phyloP scores from a whole-genome alignment of 2,888 invertebrate genomes.

The Hymenopus coronatus region DNA sequence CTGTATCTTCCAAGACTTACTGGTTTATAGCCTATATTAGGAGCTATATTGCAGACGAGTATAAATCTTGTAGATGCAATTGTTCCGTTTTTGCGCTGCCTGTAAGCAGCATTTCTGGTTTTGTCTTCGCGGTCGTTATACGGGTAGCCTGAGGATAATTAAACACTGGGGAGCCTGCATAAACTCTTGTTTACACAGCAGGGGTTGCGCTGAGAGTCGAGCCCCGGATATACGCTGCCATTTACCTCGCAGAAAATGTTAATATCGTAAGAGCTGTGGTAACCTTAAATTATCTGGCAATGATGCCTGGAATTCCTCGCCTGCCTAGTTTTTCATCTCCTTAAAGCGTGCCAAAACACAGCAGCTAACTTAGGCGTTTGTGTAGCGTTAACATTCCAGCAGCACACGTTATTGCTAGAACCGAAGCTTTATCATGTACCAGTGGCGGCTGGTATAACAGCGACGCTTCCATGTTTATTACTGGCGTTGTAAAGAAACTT shows the following conservation, averaged over 20 bases:
- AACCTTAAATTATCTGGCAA: not conserved
- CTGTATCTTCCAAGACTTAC: too few species aligned
- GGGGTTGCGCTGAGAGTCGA: not conserved
- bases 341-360: not conserved
- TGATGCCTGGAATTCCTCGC: not conserved
- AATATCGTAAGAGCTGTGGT: not conserved
- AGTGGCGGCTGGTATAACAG: too few species aligned
- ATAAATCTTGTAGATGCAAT: not conserved
- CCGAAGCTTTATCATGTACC: not conserved
- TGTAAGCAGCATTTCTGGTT: not conserved
- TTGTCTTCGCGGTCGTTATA: not conserved
- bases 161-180: not conserved
- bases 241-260: not conserved
- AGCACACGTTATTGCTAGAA: not conserved
- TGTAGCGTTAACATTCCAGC: not conserved
- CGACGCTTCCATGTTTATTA: too few species aligned
- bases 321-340: not conserved
- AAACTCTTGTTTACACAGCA: not conserved
- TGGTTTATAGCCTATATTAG: too few species aligned
- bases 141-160: not conserved
- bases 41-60: too few species aligned
- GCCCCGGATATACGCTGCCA: not conserved
- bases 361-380: not conserved
- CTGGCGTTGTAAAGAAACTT: too few species aligned
- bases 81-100: not conserved